These are phyloP conservation scores for Uloborus plumipes DNA, from an alignment of 2,888 invertebrate species.

Conservation along the genomic window DNA sequence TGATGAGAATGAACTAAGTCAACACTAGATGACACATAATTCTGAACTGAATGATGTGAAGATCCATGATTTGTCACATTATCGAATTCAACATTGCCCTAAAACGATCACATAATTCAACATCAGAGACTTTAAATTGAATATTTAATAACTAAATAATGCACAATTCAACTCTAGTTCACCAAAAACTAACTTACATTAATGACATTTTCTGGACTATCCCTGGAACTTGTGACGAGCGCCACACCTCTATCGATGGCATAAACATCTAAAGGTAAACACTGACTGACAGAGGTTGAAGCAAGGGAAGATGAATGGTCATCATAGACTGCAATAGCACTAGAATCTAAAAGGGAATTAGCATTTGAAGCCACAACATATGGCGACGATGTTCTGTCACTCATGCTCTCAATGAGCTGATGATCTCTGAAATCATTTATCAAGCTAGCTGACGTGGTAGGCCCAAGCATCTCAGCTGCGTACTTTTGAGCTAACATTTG, in stretches of 20 bases:
- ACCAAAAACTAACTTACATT: conserved; percentile 28
- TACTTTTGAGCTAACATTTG: conserved; percentile 67
- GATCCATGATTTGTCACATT: conserved; percentile 39
- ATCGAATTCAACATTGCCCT: conserved; percentile 54
- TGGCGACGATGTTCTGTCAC: conserved; percentile 35
- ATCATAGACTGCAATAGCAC: conserved; percentile 49
- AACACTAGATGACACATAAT: conserved; percentile 60
- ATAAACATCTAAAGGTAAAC: conserved; percentile 62
- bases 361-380: conserved; percentile 57
- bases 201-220: conserved; percentile 59
- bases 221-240: conserved; percentile 59
- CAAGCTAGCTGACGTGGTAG: conserved; percentile 41
- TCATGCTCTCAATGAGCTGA: conserved; percentile 55
- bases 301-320: conserved; percentile 48
- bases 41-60: conserved; percentile 58
- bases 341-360: conserved; percentile 56
- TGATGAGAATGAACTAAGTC: conserved; percentile 59
- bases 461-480: conserved; percentile 65
- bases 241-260: conserved; percentile 60
- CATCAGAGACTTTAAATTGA: background rate
- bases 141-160: too few species aligned
- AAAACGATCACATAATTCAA: background rate
- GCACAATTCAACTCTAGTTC: too few species aligned
- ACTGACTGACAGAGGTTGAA: conserved; percentile 48
- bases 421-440: conserved; percentile 48